phyloP scores from a whole-genome alignment of 2,888 invertebrate genomes.

The Drosophila falleni region DNA sequence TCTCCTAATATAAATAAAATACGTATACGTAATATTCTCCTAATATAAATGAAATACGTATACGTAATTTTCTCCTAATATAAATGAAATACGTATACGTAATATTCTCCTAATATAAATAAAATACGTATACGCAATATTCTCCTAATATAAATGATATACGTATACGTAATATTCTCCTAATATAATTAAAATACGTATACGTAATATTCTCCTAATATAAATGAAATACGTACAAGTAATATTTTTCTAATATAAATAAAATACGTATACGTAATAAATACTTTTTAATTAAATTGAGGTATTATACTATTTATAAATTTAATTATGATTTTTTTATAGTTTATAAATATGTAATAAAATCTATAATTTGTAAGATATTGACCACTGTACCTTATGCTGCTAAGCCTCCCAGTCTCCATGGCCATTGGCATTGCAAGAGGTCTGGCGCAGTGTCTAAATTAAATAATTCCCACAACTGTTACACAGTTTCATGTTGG shows the following conservation, averaged over 20 bases:
- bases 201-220: not conserved
- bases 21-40: not conserved
- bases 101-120: not conserved
- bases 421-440: conserved; percentile 59
- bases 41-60: too few species aligned
- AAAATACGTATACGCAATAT: not conserved
- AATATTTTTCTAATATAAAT: not conserved
- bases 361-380: not conserved
- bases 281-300: too few species aligned
- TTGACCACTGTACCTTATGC: conserved; percentile 36
- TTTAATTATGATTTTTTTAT: not conserved
- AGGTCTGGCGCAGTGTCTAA: conserved; percentile 72
- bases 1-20: not conserved
- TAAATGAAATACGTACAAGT: not conserved
- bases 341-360: not conserved
- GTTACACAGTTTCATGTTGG: conserved; percentile 73
- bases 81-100: not conserved
- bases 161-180: not conserved
- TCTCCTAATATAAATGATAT: not conserved
- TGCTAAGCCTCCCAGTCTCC: conserved; percentile 48
- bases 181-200: not conserved
- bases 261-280: not conserved
- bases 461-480: conserved; percentile 81
- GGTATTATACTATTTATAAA: too few species aligned
- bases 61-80: not conserved